These are phyloP conservation scores for Triplophysa dalaica DNA, from an alignment of 2,113 vertebrate genomes.

Conservation along the genomic window DNA sequence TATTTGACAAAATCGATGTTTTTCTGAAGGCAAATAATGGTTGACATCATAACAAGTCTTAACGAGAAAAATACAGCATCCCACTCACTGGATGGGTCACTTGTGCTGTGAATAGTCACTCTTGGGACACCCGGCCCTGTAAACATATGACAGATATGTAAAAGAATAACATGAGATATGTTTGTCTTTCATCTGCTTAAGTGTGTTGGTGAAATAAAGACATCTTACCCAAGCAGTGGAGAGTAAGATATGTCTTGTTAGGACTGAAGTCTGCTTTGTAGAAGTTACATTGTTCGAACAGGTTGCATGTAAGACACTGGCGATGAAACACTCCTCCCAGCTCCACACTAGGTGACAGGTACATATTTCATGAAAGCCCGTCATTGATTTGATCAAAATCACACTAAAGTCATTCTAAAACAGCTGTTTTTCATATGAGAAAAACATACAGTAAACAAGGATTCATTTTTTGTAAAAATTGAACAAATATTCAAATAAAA, in stretches of 20 bases:
- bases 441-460: no score
- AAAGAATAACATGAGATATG: constrained; percentile 15
- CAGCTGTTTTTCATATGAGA: no score
- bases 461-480: no score
- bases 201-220: not conserved
- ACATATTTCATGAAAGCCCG: not conserved
- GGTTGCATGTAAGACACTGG: constrained; percentile 77
- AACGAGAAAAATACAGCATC: constrained; percentile 43
- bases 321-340: constrained; percentile 74
- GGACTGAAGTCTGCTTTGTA: constrained; percentile 77
- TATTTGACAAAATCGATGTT: not conserved
- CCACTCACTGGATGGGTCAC: constrained; percentile 75
- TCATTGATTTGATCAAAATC: no score
- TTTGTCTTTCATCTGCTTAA: not conserved
- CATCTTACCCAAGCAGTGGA: constrained; percentile 76
- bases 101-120: constrained; percentile 74
- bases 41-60: not conserved
- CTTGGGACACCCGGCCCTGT: constrained; percentile 78
- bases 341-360: constrained; percentile 66
- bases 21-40: not conserved
- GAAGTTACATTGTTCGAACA: constrained; percentile 75
- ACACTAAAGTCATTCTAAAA: no score
- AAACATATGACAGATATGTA: constrained; percentile 39
- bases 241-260: constrained; percentile 72
- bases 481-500: not conserved